Conservation (phyloP, 1,140 invertebrate species). For the Apocrypta bakeri region DNA sequence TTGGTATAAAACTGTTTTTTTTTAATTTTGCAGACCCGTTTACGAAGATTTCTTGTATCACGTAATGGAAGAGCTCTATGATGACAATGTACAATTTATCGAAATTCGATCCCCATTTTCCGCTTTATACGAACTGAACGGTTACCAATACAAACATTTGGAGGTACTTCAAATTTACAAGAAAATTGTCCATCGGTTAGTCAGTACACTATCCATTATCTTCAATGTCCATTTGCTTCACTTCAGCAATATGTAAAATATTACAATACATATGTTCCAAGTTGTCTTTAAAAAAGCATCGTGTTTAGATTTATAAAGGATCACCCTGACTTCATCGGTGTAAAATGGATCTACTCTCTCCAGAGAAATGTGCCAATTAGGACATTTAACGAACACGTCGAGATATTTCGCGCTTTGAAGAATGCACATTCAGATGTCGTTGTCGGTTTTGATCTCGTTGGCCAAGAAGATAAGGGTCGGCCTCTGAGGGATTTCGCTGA, state of each 20-base stretch:
- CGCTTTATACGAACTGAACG: conserved; percentile 80
- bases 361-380: conserved; percentile 66
- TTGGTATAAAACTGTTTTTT: no score
- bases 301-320: conserved; percentile 70
- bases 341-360: conserved; percentile 83
- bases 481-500: conserved; percentile 73
- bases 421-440: conserved; percentile 77
- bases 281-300: no score
- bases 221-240: no score
- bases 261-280: no score
- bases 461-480: conserved; percentile 75
- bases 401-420: conserved; percentile 69
- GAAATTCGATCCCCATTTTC: conserved; percentile 80
- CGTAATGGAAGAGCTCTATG: conserved; percentile 80
- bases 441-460: conserved; percentile 79
- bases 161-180: conserved; percentile 77
- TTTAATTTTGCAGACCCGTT: conserved; percentile 73
- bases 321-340: conserved; percentile 81
- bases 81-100: conserved; percentile 87
- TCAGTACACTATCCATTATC: not conserved
- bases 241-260: no score
- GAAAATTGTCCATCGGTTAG: conserved; percentile 70
- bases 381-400: conserved; percentile 72
- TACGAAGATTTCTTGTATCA: conserved; percentile 83
- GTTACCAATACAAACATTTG: conserved; percentile 72